Evolutionary conservation across 2,113 vertebrate species (phyloP).

Genomic region (Silurus asotus): DNA sequence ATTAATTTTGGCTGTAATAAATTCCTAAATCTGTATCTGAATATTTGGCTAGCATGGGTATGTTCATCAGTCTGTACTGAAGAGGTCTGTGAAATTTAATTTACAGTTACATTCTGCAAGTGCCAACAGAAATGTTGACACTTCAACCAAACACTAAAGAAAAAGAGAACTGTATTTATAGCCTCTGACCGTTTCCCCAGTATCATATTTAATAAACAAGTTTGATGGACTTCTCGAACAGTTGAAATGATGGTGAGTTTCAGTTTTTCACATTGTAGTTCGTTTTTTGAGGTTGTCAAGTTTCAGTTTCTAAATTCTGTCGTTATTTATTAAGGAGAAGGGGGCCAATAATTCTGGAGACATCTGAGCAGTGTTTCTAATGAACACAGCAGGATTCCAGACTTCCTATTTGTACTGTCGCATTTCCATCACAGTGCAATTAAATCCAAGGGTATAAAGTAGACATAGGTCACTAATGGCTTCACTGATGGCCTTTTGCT

Average conservation of each 20-base stretch:
- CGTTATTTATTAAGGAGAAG: neutral
- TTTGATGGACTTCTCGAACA: neutral
- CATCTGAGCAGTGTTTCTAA: neutral
- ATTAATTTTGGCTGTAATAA: neutral
- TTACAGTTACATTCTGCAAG: neutral
- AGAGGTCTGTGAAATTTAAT: neutral
- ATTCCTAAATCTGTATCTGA: neutral
- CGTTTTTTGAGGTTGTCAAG: neutral
- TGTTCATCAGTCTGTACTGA: neutral
- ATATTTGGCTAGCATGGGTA: neutral
- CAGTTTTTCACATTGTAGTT: neutral
- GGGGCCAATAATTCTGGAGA: neutral
- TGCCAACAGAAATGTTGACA: neutral
- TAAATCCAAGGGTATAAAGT: neutral
- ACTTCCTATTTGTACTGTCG: neutral
- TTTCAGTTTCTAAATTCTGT: neutral
- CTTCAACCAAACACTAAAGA: neutral
- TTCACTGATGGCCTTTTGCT: slow-evolving; percentile 33
- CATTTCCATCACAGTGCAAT: neutral
- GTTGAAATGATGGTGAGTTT: neutral
- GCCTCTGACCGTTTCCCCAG: neutral
- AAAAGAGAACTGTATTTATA: neutral
- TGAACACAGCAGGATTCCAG: neutral
- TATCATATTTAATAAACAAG: neutral
- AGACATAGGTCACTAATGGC: slow-evolving; percentile 24